These are phyloP conservation scores for Pocillopora grandis DNA, from an alignment of 92 coral and sea anemone genomes.

Conservation along the genomic window DNA sequence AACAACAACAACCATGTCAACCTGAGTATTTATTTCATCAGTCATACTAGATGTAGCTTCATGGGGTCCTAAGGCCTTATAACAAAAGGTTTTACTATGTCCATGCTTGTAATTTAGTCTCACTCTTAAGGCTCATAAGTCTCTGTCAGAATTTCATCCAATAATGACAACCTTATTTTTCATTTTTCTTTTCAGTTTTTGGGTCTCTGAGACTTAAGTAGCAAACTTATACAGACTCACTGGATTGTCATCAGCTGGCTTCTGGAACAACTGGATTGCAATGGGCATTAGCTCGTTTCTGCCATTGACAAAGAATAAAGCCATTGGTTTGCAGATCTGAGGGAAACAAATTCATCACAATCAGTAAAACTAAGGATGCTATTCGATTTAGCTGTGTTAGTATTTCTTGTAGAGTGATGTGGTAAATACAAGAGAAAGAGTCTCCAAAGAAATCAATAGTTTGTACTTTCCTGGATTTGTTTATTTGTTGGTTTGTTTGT, in stretches of 20 bases:
- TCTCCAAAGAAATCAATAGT: background rate
- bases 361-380: background rate
- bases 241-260: conserved; percentile 83
- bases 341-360: background rate
- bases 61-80: too few species aligned
- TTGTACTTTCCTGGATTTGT: background rate
- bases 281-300: conserved; percentile 84
- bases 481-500: too few species aligned
- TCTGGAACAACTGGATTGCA: conserved; percentile 94
- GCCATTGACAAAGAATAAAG: conserved; percentile 82
- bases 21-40: too few species aligned
- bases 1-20: background rate
- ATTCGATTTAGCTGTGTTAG: too few species aligned
- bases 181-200: too few species aligned
- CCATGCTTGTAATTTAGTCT: too few species aligned
- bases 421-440: background rate
- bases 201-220: too few species aligned
- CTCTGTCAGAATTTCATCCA: too few species aligned
- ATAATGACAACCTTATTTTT: too few species aligned
- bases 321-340: conserved; percentile 90
- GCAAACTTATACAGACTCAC: conserved; percentile 44
- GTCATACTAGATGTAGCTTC: too few species aligned
- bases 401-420: background rate
- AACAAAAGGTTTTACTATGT: too few species aligned
- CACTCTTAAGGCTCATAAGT: too few species aligned